Conservation (phyloP, 1,140 invertebrate species). For the Neuroterus valhalla region DNA sequence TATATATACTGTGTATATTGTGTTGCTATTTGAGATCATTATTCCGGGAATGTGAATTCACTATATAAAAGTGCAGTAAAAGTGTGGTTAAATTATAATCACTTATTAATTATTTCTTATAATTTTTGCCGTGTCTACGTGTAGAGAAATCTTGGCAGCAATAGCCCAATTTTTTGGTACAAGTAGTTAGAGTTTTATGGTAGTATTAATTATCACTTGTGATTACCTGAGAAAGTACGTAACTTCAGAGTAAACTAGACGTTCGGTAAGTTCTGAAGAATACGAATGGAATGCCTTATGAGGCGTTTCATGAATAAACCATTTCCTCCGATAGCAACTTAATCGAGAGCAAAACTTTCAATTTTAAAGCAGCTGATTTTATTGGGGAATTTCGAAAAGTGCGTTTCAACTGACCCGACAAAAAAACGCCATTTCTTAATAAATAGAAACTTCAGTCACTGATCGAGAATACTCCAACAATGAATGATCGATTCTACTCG, state of each 20-base stretch:
- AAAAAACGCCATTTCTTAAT: not conserved
- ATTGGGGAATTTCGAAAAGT: not conserved
- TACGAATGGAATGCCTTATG: not conserved
- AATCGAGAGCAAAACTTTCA: constrained; percentile 14
- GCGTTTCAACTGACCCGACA: not conserved
- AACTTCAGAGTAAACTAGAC: constrained; percentile 17
- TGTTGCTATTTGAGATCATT: too few species aligned
- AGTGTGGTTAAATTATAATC: too few species aligned
- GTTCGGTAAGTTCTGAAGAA: constrained; percentile 1
- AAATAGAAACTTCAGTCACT: not conserved
- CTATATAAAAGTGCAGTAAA: too few species aligned
- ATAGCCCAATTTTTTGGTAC: too few species aligned
- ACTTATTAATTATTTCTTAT: too few species aligned
- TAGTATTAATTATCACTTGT: too few species aligned
- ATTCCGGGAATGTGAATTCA: too few species aligned
- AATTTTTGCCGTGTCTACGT: too few species aligned
- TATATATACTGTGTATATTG: too few species aligned
- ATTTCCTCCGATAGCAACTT: constrained; percentile 18
- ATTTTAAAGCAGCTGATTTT: constrained; percentile 2
- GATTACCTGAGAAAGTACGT: constrained; percentile 16
- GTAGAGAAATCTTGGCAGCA: too few species aligned
- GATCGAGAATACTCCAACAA: constrained; percentile 12
- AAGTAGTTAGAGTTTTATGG: too few species aligned
- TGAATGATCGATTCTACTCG: not conserved
- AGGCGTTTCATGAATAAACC: not conserved